Evolutionary conservation across 2,888 invertebrate genomes (phyloP), one percentile per base, ranked within the genome.

Genomic region (Hirtodrosophila cameraria): DNA sequence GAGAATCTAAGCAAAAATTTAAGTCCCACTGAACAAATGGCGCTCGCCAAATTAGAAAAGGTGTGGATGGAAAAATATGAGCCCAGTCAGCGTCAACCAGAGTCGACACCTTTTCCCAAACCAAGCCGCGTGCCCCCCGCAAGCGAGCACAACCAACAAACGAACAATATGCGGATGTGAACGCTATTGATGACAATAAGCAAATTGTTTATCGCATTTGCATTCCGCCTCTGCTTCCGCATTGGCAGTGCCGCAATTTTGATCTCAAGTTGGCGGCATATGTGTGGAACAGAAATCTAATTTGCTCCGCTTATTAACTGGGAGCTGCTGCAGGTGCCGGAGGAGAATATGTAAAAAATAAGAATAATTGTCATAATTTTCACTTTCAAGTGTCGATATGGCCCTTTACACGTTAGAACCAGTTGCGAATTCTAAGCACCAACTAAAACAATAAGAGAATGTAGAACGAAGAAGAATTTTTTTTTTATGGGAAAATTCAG

Each of bases 321-420:
- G 65, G 5, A 64, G 8, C 36, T 59, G 28, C 65, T 70, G 13
- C 45, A 71, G 8, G 1, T 48, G 28, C 57, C 70, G 2, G 3
- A 7, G 20, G n/a, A 30, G n/a, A n/a, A n/a, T n/a, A n/a, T n/a
- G n/a, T n/a, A n/a, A n/a, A n/a, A n/a, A n/a, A n/a, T n/a, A n/a
- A n/a, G n/a, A n/a, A n/a, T n/a, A n/a, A n/a, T n/a, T n/a, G n/a
- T n/a, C n/a, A n/a, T n/a, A n/a, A n/a, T n/a, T n/a, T n/a, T n/a
- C n/a, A n/a, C n/a, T n/a, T n/a, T n/a, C n/a, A n/a, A n/a, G n/a
- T n/a, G n/a, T n/a, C n/a, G n/a, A n/a, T n/a, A n/a, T n/a, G n/a
- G n/a, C n/a, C n/a, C n/a, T n/a, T n/a, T n/a, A n/a, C n/a, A n/a
- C n/a, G n/a, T n/a, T n/a, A n/a, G n/a, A n/a, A n/a, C n/a, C n/a